These are phyloP conservation scores for Meandrusa payeni DNA, from an alignment of 2,888 invertebrate genomes.

Conservation along the genomic window DNA sequence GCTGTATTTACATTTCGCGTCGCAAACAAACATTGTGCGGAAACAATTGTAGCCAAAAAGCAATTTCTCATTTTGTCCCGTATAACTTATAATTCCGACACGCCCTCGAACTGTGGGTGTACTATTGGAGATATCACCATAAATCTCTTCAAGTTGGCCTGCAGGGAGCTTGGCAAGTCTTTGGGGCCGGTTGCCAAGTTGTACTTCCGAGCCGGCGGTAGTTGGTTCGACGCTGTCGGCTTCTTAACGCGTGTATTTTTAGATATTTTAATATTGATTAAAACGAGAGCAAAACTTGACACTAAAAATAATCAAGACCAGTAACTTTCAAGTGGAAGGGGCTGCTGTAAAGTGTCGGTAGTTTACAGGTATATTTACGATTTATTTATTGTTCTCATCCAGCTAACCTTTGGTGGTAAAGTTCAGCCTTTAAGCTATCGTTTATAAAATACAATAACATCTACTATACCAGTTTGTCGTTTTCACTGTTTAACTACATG, in stretches of 20 bases:
- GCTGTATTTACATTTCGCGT: background rate
- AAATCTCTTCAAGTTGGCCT: slow-evolving; percentile 33
- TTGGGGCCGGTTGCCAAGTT: slow-evolving; percentile 30
- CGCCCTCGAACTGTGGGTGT: slow-evolving; percentile 20
- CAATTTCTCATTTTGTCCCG: slow-evolving; percentile 21
- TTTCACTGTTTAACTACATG: too few species aligned
- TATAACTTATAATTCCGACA: slow-evolving; percentile 22
- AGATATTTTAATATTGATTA: background rate
- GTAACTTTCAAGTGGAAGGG: too few species aligned
- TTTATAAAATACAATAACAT: too few species aligned
- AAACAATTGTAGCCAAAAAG: slow-evolving; percentile 11
- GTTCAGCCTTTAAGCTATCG: too few species aligned
- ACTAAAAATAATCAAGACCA: too few species aligned
- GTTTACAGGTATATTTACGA: too few species aligned
- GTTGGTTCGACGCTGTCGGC: slow-evolving; percentile 29
- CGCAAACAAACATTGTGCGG: slow-evolving; percentile 2
- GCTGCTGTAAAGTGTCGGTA: too few species aligned
- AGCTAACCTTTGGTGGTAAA: too few species aligned
- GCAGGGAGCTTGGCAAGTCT: slow-evolving; percentile 28
- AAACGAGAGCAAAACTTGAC: too few species aligned
- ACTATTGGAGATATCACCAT: slow-evolving; percentile 27
- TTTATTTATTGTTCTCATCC: too few species aligned
- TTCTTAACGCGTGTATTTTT: background rate
- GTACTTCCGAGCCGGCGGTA: slow-evolving; percentile 32
- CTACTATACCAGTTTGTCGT: too few species aligned